A percentile compares a stretch with the other conserved stretches of the same genome.
Evolutionary conservation across 2,888 invertebrate species (phyloP).

Genomic region (Pollenia griseotomentosa): DNA sequence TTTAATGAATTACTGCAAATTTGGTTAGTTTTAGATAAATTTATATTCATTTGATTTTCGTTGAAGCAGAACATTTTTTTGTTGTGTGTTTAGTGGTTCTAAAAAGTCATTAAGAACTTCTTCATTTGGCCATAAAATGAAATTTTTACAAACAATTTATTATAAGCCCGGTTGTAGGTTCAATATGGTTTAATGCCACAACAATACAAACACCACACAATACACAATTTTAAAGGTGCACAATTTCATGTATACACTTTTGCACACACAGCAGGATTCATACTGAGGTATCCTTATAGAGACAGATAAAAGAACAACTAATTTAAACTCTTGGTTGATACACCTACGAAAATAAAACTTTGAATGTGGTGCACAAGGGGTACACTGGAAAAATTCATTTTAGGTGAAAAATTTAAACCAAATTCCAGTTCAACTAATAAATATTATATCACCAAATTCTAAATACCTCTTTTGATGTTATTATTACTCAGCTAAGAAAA

Average conservation of each 20-base stretch:
- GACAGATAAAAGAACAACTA: constrained; percentile 5
- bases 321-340: background rate
- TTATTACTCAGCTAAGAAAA: too few species aligned
- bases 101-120: constrained; percentile 31
- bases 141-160: constrained; percentile 30
- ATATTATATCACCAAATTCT: too few species aligned
- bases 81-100: background rate
- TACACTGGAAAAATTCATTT: constrained; percentile 10
- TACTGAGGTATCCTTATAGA: constrained; percentile 3
- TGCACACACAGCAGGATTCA: constrained; percentile 1
- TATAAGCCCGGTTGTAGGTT: background rate
- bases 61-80: background rate
- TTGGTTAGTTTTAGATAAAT: background rate
- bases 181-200: constrained; percentile 28
- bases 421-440: background rate
- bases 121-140: background rate
- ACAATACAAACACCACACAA: constrained; percentile 5
- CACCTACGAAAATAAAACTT: constrained; percentile 4
- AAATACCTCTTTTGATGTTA: too few species aligned
- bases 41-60: background rate
- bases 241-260: background rate
- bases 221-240: background rate
- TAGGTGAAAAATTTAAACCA: background rate
- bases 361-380: background rate
- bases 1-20: constrained; percentile 1